Base-by-base conservation (phyloP, 2,797 vertebrate species). In the Hylomyscus alleni region DNA sequence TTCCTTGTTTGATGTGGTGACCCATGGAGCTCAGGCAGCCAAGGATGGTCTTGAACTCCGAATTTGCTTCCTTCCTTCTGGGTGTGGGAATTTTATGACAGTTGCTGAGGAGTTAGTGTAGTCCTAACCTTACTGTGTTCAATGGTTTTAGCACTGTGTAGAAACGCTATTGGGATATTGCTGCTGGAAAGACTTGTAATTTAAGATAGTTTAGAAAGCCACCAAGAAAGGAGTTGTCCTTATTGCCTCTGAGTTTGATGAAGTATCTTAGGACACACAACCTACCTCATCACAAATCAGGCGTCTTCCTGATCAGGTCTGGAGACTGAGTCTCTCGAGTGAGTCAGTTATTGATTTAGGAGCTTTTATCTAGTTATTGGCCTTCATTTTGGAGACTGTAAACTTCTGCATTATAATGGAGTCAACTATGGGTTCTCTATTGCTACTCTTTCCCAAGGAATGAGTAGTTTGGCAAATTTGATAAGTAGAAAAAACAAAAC, bases 361-460 rank as follows among this genome's bases (percentile, higher is more conserved):
- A n/a, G 14, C 44, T 83, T 58, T 92, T 87, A 40, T 52, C 22
- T 90, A 54, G 22, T 92, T 47, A 72, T 17, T 47, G 67, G 31
- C 40, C 81, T 73, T 29, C 47, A 29, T 58, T 75, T 58, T 29
- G 75, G 78, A 86, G 44, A 37, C 29, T 14, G 0, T 22, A 80
- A 7, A 60, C 29, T 54, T 77, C 80, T 93, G 2, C 69, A 77
- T 50, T 60, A 14, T 50, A 69, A 50, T 75, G 69, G 78, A 37
- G 40, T 85, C n/a, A 60, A 62, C 40, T 60, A 40, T 54, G 52
- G 17, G 44, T 81, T 47, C 60, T 11, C 65, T 67, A 14, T 34
- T 34, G 76, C 93, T 29, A 95, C 50, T 54, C 24, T 94, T 96
- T 50, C n/a, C 54, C 93, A 50, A 89, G 92, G 76, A 89, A 90